Evolutionary conservation across 1,140 invertebrate genomes (phyloP).

Genomic region (Lepidostoma basale): DNA sequence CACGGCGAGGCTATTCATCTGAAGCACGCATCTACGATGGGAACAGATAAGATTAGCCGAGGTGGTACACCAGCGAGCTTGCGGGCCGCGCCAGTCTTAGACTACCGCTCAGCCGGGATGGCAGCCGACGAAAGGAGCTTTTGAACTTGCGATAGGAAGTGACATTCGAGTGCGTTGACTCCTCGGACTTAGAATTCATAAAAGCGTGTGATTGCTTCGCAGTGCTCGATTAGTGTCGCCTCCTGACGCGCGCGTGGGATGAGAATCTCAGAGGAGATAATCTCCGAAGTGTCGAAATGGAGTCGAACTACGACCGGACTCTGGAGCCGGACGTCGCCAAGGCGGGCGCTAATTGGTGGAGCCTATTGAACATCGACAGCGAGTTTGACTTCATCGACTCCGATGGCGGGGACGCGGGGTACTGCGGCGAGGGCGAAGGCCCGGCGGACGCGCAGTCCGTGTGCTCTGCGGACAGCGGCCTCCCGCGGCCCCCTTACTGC

Average conservation of each 20-base stretch:
- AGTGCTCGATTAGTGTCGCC: conserved; percentile 1
- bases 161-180: neutral
- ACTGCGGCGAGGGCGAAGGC: conserved; percentile 43
- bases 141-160: neutral
- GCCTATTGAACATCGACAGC: conserved; percentile 4
- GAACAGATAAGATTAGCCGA: conserved; percentile 28
- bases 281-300: conserved; percentile 9
- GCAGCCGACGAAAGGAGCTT: conserved; percentile 32
- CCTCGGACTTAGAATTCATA: neutral
- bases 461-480: conserved; percentile 41
- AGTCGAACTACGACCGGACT: neutral
- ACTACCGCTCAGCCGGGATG: conserved; percentile 12
- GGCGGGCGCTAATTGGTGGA: conserved; percentile 9
- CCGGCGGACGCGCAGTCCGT: conserved; percentile 39
- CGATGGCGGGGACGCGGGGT: neutral
- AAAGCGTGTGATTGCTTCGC: conserved; percentile 8
- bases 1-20: conserved; percentile 21
- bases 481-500: conserved; percentile 31
- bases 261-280: conserved; percentile 9
- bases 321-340: neutral
- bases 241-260: neutral
- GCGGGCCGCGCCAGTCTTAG: conserved; percentile 12
- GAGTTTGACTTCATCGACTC: conserved; percentile 37
- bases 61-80: neutral
- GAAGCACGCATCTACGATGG: conserved; percentile 24